A percentile compares a stretch with the other conserved stretches of the same genome.
phyloP scores from a whole-genome alignment of 2,113 vertebrate species.

The Myotis lucifugus region DNA sequence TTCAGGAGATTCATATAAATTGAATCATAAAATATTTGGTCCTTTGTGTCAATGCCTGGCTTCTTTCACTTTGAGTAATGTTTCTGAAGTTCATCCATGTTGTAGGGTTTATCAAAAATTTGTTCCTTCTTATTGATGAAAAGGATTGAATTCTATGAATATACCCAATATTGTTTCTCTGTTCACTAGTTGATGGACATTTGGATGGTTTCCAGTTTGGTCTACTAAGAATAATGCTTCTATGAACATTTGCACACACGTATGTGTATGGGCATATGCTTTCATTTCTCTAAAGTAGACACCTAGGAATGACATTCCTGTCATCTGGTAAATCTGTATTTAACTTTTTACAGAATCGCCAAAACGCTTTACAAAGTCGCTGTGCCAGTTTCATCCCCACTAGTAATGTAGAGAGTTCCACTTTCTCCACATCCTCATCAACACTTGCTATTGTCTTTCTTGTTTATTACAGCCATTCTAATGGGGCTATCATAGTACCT shows the following conservation, averaged over 20 bases:
- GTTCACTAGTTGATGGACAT: background rate
- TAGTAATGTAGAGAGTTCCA: background rate
- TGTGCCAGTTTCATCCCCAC: background rate
- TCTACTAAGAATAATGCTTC: background rate
- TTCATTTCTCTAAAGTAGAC: constrained; percentile 21
- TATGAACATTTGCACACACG: background rate
- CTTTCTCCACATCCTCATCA: background rate
- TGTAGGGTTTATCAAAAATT: background rate
- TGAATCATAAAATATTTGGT: background rate
- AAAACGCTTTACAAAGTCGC: background rate
- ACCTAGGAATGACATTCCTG: constrained; percentile 1
- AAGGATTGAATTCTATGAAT: background rate
- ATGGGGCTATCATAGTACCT: background rate
- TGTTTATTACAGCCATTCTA: background rate
- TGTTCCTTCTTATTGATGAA: background rate
- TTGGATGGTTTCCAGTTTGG: background rate
- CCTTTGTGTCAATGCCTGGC: background rate
- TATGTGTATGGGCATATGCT: background rate
- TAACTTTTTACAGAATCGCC: background rate
- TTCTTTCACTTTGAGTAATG: background rate
- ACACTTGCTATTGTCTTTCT: background rate
- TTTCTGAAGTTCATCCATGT: background rate
- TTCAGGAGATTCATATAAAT: background rate
- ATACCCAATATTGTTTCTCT: background rate
- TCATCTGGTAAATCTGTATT: constrained; percentile 4